Evolutionary conservation across 2,888 invertebrate genomes (phyloP).

Genomic region (Sarcophaga subvicina): DNA sequence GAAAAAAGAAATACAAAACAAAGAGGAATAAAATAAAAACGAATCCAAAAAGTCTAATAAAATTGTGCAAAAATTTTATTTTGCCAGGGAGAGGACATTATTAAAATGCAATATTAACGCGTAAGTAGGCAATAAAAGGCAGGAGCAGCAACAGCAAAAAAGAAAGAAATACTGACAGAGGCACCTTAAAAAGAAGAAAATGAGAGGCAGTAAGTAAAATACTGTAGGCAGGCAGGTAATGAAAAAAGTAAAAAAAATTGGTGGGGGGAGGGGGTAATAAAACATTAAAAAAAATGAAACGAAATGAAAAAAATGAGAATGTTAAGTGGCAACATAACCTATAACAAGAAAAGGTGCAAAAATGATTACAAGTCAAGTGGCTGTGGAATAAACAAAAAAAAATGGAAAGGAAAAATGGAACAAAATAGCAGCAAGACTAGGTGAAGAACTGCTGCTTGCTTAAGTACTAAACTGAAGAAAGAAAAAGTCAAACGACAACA

Average conservation of each 20-base stretch:
- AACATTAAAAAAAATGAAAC: slow-evolving; percentile 54
- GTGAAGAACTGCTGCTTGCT: neutral
- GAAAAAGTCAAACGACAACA: slow-evolving; percentile 20
- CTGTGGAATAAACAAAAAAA: slow-evolving; percentile 23
- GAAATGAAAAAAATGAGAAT: neutral
- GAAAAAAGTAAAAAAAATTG: neutral
- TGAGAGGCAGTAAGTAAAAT: neutral
- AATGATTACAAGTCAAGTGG: slow-evolving; percentile 66
- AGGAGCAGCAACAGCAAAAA: slow-evolving; percentile 26
- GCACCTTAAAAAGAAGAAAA: neutral
- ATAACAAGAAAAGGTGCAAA: slow-evolving; percentile 57
- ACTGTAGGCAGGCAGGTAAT: neutral
- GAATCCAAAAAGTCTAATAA: slow-evolving; percentile 52
- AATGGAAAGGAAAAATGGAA: neutral
- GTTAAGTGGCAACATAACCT: neutral
- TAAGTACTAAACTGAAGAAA: neutral
- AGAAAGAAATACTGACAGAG: neutral
- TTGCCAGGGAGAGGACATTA: slow-evolving; percentile 56
- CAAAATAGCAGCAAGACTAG: neutral
- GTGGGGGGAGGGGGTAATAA: slow-evolving; percentile 34
- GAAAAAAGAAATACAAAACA: neutral
- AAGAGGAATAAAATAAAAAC: slow-evolving; percentile 13
- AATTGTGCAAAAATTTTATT: slow-evolving; percentile 68
- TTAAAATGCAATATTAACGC: slow-evolving; percentile 70
- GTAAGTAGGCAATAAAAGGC: slow-evolving; percentile 67